Base-by-base conservation (phyloP, 2,797 vertebrate genomes). In the Ctenochaetus hawaiiensis region DNA sequence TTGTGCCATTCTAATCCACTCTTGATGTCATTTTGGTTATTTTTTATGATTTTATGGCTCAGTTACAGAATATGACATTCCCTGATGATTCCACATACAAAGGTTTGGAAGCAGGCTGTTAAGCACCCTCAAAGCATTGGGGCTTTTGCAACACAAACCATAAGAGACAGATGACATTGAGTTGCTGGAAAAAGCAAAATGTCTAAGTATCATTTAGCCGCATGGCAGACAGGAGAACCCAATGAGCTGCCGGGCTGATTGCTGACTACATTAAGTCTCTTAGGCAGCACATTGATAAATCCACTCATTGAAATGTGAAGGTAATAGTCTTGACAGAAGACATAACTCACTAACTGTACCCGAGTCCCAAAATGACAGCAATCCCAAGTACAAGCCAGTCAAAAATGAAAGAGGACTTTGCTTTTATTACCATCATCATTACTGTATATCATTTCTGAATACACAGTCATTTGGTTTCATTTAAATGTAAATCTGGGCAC, bases 401-500 rank as follows among this genome's bases (percentile, higher is more conserved):
- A 72, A 72, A 82, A 84, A 90, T 81, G 87, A 90, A 91, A 78
- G 67, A 83, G 72, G 82, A 84, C 86, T 89, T 88, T 84, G 76
- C 81, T 92, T 93, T 94, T 93, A 94, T 94, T 92, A 94, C 93
- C 88, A 85, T 88, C 87, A 89, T 91, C 89, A 92, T 92, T 91
- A 93, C 92, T 90, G 88, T 94, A 94, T 92, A 94, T 95, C 93
- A 94, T 91, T 90, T 86, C 83, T 83, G 87, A 93, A 89, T 93
- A 91, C 93, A 90, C 81, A 87, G 92, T 91, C 92, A 91, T 95
- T 95, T 94, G 91, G 91, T 93, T 95, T 95, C 92, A 96, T 96
- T 96, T 95, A 95, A 94, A 95, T 96, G 94, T 94, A 96, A 96
- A 95, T 95, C 90, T 90, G 90, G 87, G 87, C 81, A 83, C 85